These are phyloP conservation scores for Cyphomyrus plagiostoma DNA, from an alignment of 2,113 vertebrate genomes.

Conservation along the genomic window DNA sequence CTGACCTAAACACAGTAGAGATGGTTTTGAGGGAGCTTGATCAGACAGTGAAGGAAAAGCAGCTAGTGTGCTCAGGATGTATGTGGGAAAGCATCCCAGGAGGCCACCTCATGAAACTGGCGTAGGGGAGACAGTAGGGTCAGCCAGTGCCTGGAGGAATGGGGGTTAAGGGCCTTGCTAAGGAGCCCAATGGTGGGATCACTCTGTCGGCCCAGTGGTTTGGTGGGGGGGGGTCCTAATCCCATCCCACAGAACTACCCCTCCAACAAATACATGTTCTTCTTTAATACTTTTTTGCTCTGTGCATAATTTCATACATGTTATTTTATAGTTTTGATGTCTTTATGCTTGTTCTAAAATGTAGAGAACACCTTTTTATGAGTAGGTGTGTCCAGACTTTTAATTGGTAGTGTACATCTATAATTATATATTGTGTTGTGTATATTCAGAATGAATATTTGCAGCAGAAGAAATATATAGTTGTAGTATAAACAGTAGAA, in stretches of 20 bases:
- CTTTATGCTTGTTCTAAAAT: neutral
- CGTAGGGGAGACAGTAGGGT: neutral
- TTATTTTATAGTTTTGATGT: neutral
- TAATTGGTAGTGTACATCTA: neutral
- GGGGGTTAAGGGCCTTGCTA: neutral
- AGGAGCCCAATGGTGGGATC: neutral
- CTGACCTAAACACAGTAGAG: neutral
- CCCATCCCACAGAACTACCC: neutral
- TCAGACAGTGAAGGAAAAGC: neutral
- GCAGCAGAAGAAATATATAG: neutral
- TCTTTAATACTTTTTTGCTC: neutral
- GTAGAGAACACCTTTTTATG: neutral
- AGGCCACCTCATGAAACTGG: neutral
- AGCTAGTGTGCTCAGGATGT: neutral
- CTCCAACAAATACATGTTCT: too few species aligned
- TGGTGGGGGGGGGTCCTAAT: neutral
- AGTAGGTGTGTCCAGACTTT: neutral
- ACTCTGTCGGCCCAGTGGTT: neutral
- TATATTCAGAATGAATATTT: neutral
- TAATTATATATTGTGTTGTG: neutral
- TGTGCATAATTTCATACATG: neutral
- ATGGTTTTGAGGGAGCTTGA: neutral
- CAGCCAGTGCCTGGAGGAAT: neutral
- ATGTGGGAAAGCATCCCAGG: neutral
- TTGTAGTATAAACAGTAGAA: neutral